phyloP scores from a whole-genome alignment of 2,113 vertebrate species.

The Gila orcuttii region DNA sequence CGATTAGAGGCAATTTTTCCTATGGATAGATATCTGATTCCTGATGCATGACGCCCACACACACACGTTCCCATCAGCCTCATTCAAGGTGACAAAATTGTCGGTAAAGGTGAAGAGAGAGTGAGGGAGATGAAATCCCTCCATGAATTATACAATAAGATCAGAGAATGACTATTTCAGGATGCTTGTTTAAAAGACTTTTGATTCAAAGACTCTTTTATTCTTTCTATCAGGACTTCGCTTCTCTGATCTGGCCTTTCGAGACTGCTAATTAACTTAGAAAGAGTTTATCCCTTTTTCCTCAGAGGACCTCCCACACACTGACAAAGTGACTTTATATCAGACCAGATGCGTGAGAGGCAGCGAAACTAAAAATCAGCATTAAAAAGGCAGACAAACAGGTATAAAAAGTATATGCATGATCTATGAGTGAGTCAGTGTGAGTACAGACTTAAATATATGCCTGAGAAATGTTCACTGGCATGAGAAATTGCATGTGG shows the following conservation, averaged over 20 bases:
- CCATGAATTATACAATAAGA: not conserved
- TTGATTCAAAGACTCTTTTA: not conserved
- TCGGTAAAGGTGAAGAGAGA: not conserved
- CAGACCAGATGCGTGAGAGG: too few species aligned
- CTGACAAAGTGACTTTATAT: constrained; percentile 19
- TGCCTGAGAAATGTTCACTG: constrained; percentile 23
- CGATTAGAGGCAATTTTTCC: constrained; percentile 29
- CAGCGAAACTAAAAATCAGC: not conserved
- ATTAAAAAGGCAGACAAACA: constrained; percentile 4
- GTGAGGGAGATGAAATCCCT: constrained; percentile 1
- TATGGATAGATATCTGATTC: constrained; percentile 30
- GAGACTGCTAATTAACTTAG: constrained; percentile 46
- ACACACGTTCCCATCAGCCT: constrained; percentile 27
- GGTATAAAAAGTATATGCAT: not conserved
- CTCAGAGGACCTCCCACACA: constrained; percentile 52
- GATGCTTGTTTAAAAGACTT: not conserved
- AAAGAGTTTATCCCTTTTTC: constrained; percentile 35
- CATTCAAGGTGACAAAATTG: constrained; percentile 12
- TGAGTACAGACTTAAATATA: constrained; percentile 13
- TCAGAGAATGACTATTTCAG: not conserved
- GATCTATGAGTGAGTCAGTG: constrained; percentile 16
- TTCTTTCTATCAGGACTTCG: not conserved
- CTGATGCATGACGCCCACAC: constrained; percentile 28
- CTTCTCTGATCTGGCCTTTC: constrained; percentile 25
- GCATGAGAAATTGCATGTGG: constrained; percentile 28